Base-by-base conservation (phyloP, 92 coral and sea anemone genomes). In the Palythoa grandis region DNA sequence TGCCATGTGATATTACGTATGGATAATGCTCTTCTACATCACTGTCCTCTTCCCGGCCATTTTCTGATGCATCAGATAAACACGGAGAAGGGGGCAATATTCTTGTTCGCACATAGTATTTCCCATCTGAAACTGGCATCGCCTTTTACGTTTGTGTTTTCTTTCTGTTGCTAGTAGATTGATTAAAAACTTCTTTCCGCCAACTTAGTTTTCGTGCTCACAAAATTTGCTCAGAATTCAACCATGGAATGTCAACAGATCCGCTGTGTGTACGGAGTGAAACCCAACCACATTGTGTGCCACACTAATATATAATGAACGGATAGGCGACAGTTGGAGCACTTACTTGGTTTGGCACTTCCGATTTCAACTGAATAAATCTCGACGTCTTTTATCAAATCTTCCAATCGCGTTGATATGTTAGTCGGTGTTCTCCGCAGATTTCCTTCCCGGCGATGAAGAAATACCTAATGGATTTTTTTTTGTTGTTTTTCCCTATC, bases 341-440 rank as follows among this genome's bases (percentile, higher is more conserved):
- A 85, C 92, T 89, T 92, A 84, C 87, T 87, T 94, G 89, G 98
- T 91, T 92, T 92, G 98, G 95, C 87, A 94, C 98, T 94, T 94
- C 98, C 98, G 98, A 92, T 90, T 78, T 90, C 91, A 88, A 88
- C 92, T 92, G 82, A 88, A 92, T 91, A 90, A 91, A 94, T 92
- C 92, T 86, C 88, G 70, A 86, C 85, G 92, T 92, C 95, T 91
- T 87, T 90, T 89, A 88, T 90, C 92, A 87, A 86, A 84, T 90
- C 90, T 92, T 89, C 91, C 98, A 92, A 92, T 87, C 89, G 86
- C 68, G 82, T 77, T 88, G 80, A 91, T 83, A 90, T 93, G 91
- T 88, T 79, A 86, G 83, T 79, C 75, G 82, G 88, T 83, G 82
- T 84, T 91, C 90, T 94, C 92, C 95, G 92, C 94, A 93, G 90